Evolutionary conservation across 2,888 invertebrate species (phyloP), one percentile per base, ranked within the genome.

Genomic region (Acrobasis suavella): DNA sequence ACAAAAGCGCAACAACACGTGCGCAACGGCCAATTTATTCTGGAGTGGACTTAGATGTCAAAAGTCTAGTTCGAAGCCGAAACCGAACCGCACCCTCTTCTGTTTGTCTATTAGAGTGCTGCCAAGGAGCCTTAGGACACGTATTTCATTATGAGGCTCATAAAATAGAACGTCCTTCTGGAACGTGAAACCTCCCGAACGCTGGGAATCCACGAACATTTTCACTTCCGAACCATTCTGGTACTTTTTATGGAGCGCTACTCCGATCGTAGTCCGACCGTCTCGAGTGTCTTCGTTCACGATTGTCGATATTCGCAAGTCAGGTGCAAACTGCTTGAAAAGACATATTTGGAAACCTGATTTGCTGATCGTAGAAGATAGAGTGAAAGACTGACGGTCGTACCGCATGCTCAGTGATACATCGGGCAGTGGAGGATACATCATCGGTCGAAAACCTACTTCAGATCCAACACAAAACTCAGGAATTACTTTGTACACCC

Each of bases 61-160:
- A 69, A 92, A 91, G 71, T 92, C 91, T 60, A 92, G 72, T 72
- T 91, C 82, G 66, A 91, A 85, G 7, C 92, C 92, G 17, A 92
- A 73, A 7, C 92, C 92, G 22, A 91, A 86, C 1, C 87, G 83
- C 1, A 92, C 84, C 49, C 89, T 73, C 58, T 83, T 77, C 67
- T 89, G 90, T 63, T 79, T 75, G 66, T 92, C 92, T 62, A 92
- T 86, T 38, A 91, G 70, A 46, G 89, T 83, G 67, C 91, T 90
- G 14, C 81, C 87, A 12, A 87, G 65, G 17, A 92, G 72, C 15
- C 87, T 81, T 32, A 92, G 69, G 0, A 89, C 83, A 9, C 89
- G 76, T 38, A 83, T 74, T 50, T 91, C 91, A 55, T 80, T 84
- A 16, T 78, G 80, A 0, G 81, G 72, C 65, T 91, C 91, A 37